Conservation (phyloP, 2,888 invertebrate genomes). For the Zootermopsis nevadensis region DNA sequence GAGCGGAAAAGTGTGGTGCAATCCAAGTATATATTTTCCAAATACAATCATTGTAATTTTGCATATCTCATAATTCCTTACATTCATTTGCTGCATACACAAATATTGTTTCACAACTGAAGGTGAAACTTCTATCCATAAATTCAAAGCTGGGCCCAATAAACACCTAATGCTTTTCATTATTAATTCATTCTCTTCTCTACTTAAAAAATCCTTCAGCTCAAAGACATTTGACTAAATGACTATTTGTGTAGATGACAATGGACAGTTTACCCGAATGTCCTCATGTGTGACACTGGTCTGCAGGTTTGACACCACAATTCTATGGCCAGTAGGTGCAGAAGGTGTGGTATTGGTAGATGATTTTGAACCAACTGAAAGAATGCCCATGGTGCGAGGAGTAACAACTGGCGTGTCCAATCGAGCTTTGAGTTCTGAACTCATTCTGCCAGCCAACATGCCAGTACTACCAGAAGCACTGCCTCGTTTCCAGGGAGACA, state of each 20-base stretch:
- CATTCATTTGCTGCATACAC: too few relatives aligned
- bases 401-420: conserved; percentile 63
- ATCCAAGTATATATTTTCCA: too few relatives aligned
- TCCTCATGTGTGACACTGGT: conserved; percentile 89
- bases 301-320: conserved; percentile 91
- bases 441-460: conserved; percentile 45
- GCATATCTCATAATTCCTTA: too few relatives aligned
- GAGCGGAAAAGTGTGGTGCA: too few relatives aligned
- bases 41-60: too few relatives aligned
- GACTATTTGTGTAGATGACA: neutral
- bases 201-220: neutral
- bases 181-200: too few relatives aligned
- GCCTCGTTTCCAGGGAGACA: conserved; percentile 25
- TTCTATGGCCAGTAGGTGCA: conserved; percentile 75
- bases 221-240: neutral
- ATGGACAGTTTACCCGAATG: conserved; percentile 75
- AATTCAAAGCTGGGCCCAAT: too few relatives aligned
- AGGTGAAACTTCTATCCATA: too few relatives aligned
- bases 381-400: conserved; percentile 57
- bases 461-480: neutral
- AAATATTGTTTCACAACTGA: too few relatives aligned
- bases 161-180: neutral
- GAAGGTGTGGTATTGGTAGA: conserved; percentile 31
- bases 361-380: conserved; percentile 55
- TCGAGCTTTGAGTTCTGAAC: conserved; percentile 62